Percentiles rank a stretch among this genome's conserved stretches.
phyloP scores from a whole-genome alignment of 2,797 vertebrate genomes.

The Bryconaethiops microstoma region DNA sequence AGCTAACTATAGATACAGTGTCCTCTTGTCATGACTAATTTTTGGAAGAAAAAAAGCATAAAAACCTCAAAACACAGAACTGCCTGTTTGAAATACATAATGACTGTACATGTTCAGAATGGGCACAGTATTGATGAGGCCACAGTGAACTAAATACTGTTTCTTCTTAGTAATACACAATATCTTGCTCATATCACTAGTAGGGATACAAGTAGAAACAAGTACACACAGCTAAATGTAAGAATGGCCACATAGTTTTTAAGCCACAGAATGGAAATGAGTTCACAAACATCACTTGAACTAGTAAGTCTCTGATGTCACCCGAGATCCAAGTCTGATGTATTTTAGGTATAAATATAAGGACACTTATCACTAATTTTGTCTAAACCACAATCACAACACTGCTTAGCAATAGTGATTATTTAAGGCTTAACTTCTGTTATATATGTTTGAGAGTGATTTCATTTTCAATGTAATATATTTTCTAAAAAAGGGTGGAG shows the following conservation, averaged over 20 bases:
- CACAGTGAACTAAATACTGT: constrained; percentile 34
- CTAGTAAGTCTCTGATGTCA: neutral
- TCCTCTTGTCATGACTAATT: too few species aligned
- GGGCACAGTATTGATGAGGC: neutral
- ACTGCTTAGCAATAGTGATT: constrained; percentile 56
- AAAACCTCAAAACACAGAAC: neutral
- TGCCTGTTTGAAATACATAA: constrained; percentile 25
- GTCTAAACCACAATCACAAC: constrained; percentile 62
- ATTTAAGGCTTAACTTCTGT: constrained; percentile 54
- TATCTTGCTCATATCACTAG: constrained; percentile 23
- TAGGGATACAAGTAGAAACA: constrained; percentile 18
- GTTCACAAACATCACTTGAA: constrained; percentile 23
- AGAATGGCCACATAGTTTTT: constrained; percentile 17
- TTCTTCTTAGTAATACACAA: constrained; percentile 23
- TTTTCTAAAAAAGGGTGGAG: neutral
- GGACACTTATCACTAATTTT: constrained; percentile 77
- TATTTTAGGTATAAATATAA: constrained; percentile 64
- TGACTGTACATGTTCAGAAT: constrained; percentile 1
- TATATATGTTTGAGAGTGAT: constrained; percentile 48
- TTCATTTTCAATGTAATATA: constrained; percentile 15
- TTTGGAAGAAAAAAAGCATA: neutral
- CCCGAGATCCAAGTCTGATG: constrained; percentile 13
- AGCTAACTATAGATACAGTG: neutral
- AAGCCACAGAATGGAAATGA: constrained; percentile 39
- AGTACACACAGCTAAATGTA: constrained; percentile 10